Conservation (phyloP, 2,113 vertebrate species). For the Otocyon megalotis region DNA sequence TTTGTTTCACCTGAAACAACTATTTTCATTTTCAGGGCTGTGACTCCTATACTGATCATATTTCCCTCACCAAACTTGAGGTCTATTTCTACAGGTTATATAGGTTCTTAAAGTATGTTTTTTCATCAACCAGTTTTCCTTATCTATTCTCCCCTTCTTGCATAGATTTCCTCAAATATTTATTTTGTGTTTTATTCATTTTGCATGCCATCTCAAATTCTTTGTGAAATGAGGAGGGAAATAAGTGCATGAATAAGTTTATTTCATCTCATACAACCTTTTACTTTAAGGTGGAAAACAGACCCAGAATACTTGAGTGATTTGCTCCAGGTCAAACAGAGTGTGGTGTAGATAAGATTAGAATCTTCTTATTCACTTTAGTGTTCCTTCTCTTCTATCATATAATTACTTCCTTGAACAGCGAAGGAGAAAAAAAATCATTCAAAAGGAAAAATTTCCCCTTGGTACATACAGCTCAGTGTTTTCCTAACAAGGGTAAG, state of each 20-base stretch:
- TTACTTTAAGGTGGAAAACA: neutral
- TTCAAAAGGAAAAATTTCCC: neutral
- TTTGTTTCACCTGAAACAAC: neutral
- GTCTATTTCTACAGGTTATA: neutral
- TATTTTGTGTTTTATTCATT: neutral
- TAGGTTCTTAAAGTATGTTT: neutral
- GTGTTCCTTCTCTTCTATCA: neutral
- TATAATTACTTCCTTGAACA: neutral
- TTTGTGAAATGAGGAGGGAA: neutral
- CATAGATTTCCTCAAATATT: neutral
- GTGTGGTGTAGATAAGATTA: neutral
- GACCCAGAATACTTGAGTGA: neutral
- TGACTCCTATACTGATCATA: neutral
- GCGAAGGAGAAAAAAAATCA: neutral
- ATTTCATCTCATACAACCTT: neutral
- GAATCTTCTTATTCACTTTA: neutral
- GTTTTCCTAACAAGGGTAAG: neutral
- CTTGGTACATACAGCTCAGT: neutral
- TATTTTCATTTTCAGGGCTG: neutral
- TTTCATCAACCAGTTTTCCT: neutral
- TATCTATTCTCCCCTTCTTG: neutral
- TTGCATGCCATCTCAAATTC: neutral
- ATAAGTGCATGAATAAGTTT: neutral
- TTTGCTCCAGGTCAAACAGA: neutral
- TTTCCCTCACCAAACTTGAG: neutral